Percentiles rank a stretch among this genome's conserved stretches.
phyloP scores from a whole-genome alignment of 2,113 vertebrate genomes.

The Perca flavescens region DNA sequence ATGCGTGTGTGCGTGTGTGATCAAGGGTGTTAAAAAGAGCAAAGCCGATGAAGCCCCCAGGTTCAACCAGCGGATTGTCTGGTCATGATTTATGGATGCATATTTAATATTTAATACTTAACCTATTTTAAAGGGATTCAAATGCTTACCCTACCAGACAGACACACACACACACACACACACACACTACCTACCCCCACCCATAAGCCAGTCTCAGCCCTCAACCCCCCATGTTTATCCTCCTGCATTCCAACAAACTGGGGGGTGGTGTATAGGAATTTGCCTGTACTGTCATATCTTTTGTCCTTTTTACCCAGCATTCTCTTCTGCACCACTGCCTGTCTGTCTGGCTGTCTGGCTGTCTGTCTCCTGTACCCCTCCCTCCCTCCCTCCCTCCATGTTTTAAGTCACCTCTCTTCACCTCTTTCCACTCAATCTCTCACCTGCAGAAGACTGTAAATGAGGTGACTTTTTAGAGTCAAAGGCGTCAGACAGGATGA shows the following conservation, averaged over 20 bases:
- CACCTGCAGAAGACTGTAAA: slow-evolving; percentile 6
- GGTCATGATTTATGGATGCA: slow-evolving; percentile 67
- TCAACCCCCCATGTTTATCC: slow-evolving; percentile 50
- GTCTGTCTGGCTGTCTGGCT: slow-evolving; percentile 44
- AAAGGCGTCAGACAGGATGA: slow-evolving; percentile 17
- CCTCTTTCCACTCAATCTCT: neutral
- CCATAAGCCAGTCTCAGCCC: slow-evolving; percentile 29
- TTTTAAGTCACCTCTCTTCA: neutral
- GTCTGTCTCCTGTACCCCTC: neutral
- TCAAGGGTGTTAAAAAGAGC: slow-evolving; percentile 27
- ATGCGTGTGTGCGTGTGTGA: slow-evolving; percentile 6
- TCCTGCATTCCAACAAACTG: slow-evolving; percentile 57
- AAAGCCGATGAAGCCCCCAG: slow-evolving; percentile 33
- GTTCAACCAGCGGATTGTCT: slow-evolving; percentile 46
- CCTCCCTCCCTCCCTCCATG: neutral
- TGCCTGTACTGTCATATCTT: slow-evolving; percentile 51
- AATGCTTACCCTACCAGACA: slow-evolving; percentile 4
- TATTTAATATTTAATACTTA: slow-evolving; percentile 74
- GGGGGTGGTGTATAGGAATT: slow-evolving; percentile 50
- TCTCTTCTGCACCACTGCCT: slow-evolving; percentile 41
- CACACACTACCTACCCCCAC: slow-evolving; percentile 35
- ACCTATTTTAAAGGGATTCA: slow-evolving; percentile 64
- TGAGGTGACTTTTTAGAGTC: neutral
- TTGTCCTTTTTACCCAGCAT: slow-evolving; percentile 58
- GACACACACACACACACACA: neutral